Evolutionary conservation across 2,797 vertebrate species (phyloP), one percentile per base, ranked within the genome.

Genomic region (Sebastes reedi): DNA sequence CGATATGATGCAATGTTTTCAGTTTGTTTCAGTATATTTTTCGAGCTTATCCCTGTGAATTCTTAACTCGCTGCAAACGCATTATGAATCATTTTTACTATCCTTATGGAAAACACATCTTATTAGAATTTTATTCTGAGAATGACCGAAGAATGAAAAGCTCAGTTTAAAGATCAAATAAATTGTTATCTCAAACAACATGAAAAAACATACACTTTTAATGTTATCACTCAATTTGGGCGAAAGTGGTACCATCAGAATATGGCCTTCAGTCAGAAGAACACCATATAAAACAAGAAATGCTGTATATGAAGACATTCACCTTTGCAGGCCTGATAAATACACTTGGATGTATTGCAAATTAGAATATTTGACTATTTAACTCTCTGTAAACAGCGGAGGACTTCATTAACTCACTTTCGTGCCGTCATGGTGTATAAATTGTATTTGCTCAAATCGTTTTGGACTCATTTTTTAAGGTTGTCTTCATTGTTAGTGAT

Each of bases 401-500:
- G 22, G 24, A 11, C 22, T 81, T 80, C 75, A 81, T 83, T 65
- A 72, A 77, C 81, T 86, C n/a, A 72, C 30, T 84, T 62, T 80
- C 32, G 75, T 81, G 60, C 54, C 29, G 42, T 80, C 74, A 68
- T 61, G 70, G 71, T 79, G 20, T 65, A 55, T 82, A 70, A 81
- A 83, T 30, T 72, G 18, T 68, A 77, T 87, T 85, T 83, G 13
- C 55, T 62, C 81, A 70, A 79, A 81, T 77, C 4, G 12, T 75
- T 89, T 65, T 67, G 29, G 29, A 68, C 70, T 77, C 3, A 30
- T 72, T 87, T 46, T 85, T 79, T 67, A 54, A 72, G 56, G 14
- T 60, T 36, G 59, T 71, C 69, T 83, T 84, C 59, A 67, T 78
- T 87, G 82, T 79, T 66, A 76, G 65, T 80, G 56, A 72, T 78